Evolutionary conservation across 2,888 invertebrate species (phyloP).

Genomic region (Malacosoma neustria): DNA sequence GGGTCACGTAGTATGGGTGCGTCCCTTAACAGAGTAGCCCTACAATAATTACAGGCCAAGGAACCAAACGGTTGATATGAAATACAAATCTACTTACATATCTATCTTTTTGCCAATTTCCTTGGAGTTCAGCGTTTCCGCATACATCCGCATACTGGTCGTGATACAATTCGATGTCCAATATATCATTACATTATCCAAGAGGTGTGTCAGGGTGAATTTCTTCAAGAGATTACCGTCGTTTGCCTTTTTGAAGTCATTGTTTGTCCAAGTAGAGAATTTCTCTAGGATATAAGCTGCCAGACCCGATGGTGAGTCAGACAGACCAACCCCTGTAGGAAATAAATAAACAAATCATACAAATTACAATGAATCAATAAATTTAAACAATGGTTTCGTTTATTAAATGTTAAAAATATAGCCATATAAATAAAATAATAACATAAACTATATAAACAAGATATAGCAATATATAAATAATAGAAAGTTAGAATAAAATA

Average conservation of each 20-base stretch:
- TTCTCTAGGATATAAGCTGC: conserved; percentile 94
- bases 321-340: conserved; percentile 76
- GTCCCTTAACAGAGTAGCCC: too few relatives aligned
- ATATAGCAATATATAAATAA: too few relatives aligned
- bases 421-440: too few relatives aligned
- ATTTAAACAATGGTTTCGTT: too few relatives aligned
- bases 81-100: conserved; percentile 48
- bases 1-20: too few relatives aligned
- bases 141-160: conserved; percentile 70
- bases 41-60: too few relatives aligned
- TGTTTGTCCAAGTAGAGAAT: conserved; percentile 83
- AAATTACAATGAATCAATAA: too few relatives aligned
- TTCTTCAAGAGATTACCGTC: conserved; percentile 79
- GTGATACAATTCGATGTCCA: conserved; percentile 68
- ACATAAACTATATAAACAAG: too few relatives aligned
- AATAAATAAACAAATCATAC: not conserved
- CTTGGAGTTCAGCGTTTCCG: conserved; percentile 65
- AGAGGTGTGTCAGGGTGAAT: conserved; percentile 45
- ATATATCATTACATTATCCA: conserved; percentile 75
- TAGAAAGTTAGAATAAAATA: too few relatives aligned
- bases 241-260: conserved; percentile 44
- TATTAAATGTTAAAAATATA: too few relatives aligned
- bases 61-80: too few relatives aligned
- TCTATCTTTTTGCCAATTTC: conserved; percentile 30
- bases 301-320: conserved; percentile 88